Percentiles rank a stretch among this genome's conserved stretches.
Conservation (phyloP, 2,888 invertebrate genomes). For the Eurytoma californica region DNA sequence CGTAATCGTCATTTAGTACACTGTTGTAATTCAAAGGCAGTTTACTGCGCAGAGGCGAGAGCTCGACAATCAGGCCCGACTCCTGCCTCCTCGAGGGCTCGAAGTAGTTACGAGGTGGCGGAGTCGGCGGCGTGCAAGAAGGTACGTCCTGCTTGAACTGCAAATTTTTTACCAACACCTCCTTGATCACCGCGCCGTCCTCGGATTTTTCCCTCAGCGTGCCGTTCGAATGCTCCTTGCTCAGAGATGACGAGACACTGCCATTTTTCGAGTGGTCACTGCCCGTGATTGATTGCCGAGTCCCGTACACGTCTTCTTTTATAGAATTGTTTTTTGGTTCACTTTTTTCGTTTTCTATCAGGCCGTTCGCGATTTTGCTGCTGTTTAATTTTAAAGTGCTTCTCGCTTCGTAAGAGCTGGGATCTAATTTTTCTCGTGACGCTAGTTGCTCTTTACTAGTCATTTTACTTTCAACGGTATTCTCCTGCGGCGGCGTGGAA, state of each 20-base stretch:
- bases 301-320: background rate
- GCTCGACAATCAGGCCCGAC: slow-evolving; percentile 26
- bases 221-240: slow-evolving; percentile 22
- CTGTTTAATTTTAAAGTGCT: slow-evolving; percentile 60
- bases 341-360: slow-evolving; percentile 36
- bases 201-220: slow-evolving; percentile 35
- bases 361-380: slow-evolving; percentile 11
- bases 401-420: slow-evolving; percentile 59
- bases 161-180: slow-evolving; percentile 66
- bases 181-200: slow-evolving; percentile 63
- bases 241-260: slow-evolving; percentile 5
- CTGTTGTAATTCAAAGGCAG: slow-evolving; percentile 65
- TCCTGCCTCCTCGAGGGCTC: slow-evolving; percentile 31
- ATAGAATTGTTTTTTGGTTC: slow-evolving; percentile 6
- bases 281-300: background rate
- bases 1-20: slow-evolving; percentile 67
- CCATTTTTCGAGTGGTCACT: slow-evolving; percentile 1
- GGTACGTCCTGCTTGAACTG: slow-evolving; percentile 67
- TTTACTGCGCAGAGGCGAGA: slow-evolving; percentile 43
- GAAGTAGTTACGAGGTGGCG: slow-evolving; percentile 33
- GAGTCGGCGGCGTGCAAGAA: background rate
- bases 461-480: background rate
- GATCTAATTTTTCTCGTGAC: slow-evolving; percentile 17
- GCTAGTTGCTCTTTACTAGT: background rate
- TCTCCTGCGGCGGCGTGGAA: background rate